Conservation (phyloP, 1,140 invertebrate species). For the Hylyphantes graminicola region DNA sequence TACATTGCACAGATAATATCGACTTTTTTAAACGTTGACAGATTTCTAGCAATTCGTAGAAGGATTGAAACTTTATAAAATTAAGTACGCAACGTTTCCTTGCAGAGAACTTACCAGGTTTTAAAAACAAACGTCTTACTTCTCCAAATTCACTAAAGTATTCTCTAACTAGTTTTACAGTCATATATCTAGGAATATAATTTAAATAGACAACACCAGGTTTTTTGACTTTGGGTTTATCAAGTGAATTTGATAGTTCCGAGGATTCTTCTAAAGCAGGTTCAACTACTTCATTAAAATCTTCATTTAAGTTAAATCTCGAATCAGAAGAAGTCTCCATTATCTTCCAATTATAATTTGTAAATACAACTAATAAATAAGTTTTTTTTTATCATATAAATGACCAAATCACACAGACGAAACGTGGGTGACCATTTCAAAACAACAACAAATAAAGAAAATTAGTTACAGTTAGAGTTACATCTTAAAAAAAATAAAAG, state of each 20-base stretch:
- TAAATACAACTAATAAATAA: no score
- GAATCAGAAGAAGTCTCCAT: no score
- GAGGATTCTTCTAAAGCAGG: no score
- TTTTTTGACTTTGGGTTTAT: slow-evolving; percentile 69
- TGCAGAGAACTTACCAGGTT: slow-evolving; percentile 72
- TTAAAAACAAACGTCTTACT: slow-evolving; percentile 84
- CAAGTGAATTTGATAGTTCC: not conserved
- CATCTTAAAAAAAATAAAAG: no score
- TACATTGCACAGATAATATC: not conserved
- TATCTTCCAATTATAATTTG: no score
- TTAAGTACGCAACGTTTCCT: not conserved
- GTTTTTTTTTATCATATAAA: no score
- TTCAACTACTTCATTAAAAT: no score
- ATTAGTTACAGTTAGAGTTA: no score
- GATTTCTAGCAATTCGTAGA: not conserved
- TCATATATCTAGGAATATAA: slow-evolving; percentile 89
- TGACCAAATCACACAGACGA: no score
- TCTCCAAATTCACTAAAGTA: slow-evolving; percentile 83
- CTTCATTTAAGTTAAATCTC: no score
- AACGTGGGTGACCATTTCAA: no score
- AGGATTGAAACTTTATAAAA: not conserved
- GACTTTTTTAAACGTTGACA: not conserved
- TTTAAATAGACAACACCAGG: slow-evolving; percentile 89
- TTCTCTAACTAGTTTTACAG: slow-evolving; percentile 82
- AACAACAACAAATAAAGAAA: no score